Base-by-base conservation (phyloP, 2,888 invertebrate species). In the Pollenia amentaria region DNA sequence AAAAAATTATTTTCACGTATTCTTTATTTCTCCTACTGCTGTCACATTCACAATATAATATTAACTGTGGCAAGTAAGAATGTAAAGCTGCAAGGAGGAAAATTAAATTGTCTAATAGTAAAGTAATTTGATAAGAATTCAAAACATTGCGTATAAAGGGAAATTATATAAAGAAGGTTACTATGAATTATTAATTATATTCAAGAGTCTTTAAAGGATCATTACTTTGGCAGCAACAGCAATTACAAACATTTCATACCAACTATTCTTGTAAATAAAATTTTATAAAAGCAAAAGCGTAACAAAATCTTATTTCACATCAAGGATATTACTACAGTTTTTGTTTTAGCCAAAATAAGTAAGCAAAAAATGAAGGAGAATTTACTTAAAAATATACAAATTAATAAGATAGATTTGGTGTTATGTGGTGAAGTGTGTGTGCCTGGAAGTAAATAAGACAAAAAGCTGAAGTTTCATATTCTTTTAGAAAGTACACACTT, bases 131-230 rank as follows among this genome's bases (percentile, higher is more conserved):
- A 76, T 82, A 69, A 60, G 69, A 40, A 75, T 69, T 75, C 67
- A 75, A 21, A 9, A 62, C 6, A 29, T 3, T 29, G 18, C 14
- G 62, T 75, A 65, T 65, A 29, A 60, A 29, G 38, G 46, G 12
- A 42, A 42, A n/a, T 40, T 21, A 46, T n/a, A 44, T 29, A 64
- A n/a, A 70, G 64, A 75, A 70, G 48, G 60, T 69, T 46, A 60
- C 64, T 67, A 78, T 84, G 67, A 72, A 84, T 78, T 67, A 84
- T 84, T 78, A 67, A 84, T 72, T 57, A 21, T 44, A 78, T 65
- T 84, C 78, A 84, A 84, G 78, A 67, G 78, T 84, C 46, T 76
- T 82, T 76, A 76, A 69, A 82, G 70, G 51, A 76, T 55, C 51
- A 82, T 82, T 82, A 76, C 76, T 70, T 69, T 62, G 51, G 38